These are phyloP conservation scores for Pangasius krempfi DNA, from an alignment of 2,797 vertebrate genomes.

Conservation along the genomic window DNA sequence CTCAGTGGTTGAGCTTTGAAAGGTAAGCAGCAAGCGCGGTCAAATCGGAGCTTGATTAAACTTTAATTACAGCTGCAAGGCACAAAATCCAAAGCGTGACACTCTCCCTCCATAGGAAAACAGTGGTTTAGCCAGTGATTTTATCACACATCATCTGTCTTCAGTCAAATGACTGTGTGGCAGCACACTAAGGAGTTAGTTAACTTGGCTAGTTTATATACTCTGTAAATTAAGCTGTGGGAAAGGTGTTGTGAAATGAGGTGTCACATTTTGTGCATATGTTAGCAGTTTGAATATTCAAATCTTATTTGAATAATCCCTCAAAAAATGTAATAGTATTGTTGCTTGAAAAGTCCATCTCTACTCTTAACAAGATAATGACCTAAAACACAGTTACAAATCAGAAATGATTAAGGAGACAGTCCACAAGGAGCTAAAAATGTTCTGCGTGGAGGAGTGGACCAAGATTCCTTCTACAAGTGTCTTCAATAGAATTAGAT, in stretches of 20 bases:
- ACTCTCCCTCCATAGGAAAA: not conserved
- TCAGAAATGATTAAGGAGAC: not conserved
- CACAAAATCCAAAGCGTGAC: slow-evolving; percentile 12
- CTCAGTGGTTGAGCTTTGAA: not conserved
- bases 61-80: slow-evolving; percentile 23
- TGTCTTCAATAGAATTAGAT: too few species aligned
- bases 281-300: too few species aligned
- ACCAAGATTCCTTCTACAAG: not conserved
- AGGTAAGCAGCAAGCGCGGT: not conserved
- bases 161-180: not conserved
- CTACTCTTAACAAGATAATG: not conserved
- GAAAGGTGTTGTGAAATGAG: not conserved
- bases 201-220: not conserved
- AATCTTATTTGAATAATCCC: not conserved
- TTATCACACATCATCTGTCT: slow-evolving; percentile 25
- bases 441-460: not conserved
- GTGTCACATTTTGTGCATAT: not conserved
- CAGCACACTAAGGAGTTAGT: not conserved
- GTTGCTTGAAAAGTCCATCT: not conserved
- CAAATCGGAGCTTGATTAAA: slow-evolving; percentile 18
- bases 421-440: not conserved
- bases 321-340: not conserved
- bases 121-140: slow-evolving; percentile 11
- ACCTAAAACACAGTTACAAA: not conserved
- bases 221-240: not conserved